Percentiles rank a stretch among this genome's conserved stretches.
These are phyloP conservation scores for Eumeta japonica DNA, from an alignment of 1,140 invertebrate genomes.

Conservation along the genomic window DNA sequence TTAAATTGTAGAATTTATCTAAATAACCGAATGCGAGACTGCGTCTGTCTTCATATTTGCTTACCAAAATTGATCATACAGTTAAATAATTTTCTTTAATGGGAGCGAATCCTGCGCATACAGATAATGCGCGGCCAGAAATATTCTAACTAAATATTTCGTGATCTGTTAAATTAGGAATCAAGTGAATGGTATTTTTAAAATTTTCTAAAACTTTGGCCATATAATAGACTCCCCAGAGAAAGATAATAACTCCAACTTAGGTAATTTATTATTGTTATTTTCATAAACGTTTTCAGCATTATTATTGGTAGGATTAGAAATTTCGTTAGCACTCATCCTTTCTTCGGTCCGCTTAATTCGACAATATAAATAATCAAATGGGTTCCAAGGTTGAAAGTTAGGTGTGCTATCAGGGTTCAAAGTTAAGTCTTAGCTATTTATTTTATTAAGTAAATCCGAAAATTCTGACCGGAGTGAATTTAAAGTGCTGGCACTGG, in stretches of 20 bases:
- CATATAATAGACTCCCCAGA: not conserved
- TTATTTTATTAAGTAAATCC: not conserved
- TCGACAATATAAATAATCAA: not conserved
- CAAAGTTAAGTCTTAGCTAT: not conserved
- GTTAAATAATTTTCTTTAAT: not conserved
- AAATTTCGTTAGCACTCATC: not conserved
- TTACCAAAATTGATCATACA: not conserved
- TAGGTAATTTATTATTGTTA: not conserved
- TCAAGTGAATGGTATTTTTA: not conserved
- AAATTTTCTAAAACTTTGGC: not conserved
- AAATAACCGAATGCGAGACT: not conserved
- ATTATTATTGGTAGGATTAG: too few species aligned
- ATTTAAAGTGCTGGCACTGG: not conserved
- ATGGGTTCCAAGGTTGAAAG: not conserved
- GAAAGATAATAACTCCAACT: not conserved
- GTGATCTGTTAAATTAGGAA: too few species aligned
- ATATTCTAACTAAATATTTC: not conserved
- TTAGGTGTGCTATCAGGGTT: not conserved
- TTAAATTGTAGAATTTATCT: not conserved
- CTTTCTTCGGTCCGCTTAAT: not conserved
- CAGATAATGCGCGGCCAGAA: not conserved
- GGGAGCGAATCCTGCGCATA: not conserved
- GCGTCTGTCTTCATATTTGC: conserved; percentile 1
- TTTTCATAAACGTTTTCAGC: not conserved
- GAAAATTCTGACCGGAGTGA: not conserved